Percentiles rank a stretch among this genome's conserved stretches.
Conservation (phyloP, 1,140 invertebrate genomes). For the Spodoptera litura region DNA sequence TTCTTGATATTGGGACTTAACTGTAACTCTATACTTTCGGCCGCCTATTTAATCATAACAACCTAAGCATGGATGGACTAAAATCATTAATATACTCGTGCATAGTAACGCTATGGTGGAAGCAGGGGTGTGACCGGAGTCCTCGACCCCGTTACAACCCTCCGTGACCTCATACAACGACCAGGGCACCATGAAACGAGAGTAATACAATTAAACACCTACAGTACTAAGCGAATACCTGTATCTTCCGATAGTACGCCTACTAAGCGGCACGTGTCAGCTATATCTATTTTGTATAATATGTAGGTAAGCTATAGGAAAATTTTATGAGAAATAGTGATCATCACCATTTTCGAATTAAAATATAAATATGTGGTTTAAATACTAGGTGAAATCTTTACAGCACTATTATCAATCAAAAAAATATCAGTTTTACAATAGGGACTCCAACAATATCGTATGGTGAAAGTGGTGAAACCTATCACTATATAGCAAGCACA, state of each 20-base stretch:
- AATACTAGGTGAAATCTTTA: too few relatives aligned
- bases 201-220: constrained; percentile 76
- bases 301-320: background rate
- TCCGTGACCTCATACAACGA: constrained; percentile 59
- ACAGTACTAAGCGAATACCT: constrained; percentile 26
- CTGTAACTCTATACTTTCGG: too few relatives aligned
- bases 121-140: constrained; percentile 48
- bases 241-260: constrained; percentile 13
- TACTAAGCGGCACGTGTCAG: background rate
- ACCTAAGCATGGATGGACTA: constrained; percentile 9
- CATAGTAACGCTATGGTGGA: constrained; percentile 41
- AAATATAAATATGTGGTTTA: too few relatives aligned
- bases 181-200: constrained; percentile 70
- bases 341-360: too few relatives aligned
- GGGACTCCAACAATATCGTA: too few relatives aligned
- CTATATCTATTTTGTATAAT: background rate
- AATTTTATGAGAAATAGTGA: too few relatives aligned
- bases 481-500: too few relatives aligned
- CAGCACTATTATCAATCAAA: too few relatives aligned
- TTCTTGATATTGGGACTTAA: too few relatives aligned
- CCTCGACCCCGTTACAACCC: constrained; percentile 74
- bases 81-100: constrained; percentile 35
- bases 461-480: too few relatives aligned
- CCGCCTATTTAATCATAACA: background rate
- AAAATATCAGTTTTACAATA: too few relatives aligned